Base-by-base conservation (phyloP, 2,888 invertebrate species). In the Scaptomyza cyrtandrae region DNA sequence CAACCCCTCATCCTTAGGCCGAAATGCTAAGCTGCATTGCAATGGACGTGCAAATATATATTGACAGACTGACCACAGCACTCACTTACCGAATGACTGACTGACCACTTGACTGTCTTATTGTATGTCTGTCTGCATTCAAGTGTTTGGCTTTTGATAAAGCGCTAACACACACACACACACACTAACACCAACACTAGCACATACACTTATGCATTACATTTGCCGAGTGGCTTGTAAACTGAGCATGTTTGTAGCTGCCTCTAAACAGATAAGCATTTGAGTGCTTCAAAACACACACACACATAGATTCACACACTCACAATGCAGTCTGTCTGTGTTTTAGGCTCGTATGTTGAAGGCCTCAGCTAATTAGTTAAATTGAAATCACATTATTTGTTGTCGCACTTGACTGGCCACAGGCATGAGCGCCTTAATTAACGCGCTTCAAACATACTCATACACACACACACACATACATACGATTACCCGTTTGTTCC, bases 381-480 rank as follows among this genome's bases (percentile, higher is more conserved):
- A 90, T 90, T 90, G 89, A 90, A 90, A 90, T 91, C 90, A 89
- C 89, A 90, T 90, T 89, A 90, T 89, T 90, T 90, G 90, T 89
- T 90, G 90, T 88, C 89, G 89, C 91, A 89, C 90, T 90, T 90
- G 83, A 86, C 83, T 81, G 82, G 74, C 88, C 89, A 73, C 87
- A 72, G 71, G 78, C 82, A 70, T 75, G 84, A 69, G 75, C 76
- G 80, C 83, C 78, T 85, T 85, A 89, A 90, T 91, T 90, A 88
- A 81, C 86, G 85, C 89, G 75, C 65, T 78, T 41, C 41, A 41
- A 16, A 41, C n/a, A 13, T 61, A 50, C 62, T 57, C 72, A 79
- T 39, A 63, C 48, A 60, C 59, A 54, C 31, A 50, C 29, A 56
- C 27, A 37, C 16, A 29, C 37, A 55, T 14, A 41, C 45, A 54